phyloP scores from a whole-genome alignment of 1,140 invertebrate genomes.

The Homalodisca vitripennis region DNA sequence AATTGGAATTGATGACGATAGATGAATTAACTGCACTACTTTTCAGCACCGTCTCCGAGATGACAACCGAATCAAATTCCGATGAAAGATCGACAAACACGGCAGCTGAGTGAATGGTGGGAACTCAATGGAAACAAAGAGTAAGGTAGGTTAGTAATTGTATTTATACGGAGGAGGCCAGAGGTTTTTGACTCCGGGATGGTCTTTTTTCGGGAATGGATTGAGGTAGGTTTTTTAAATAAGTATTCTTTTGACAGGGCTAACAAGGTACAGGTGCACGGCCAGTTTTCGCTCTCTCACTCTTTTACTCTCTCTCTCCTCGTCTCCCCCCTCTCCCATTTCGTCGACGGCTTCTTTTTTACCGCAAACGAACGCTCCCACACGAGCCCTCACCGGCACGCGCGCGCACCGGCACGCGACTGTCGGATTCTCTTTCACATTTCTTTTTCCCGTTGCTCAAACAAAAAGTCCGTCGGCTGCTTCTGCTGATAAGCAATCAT shows the following conservation, averaged over 20 bases:
- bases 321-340: background rate
- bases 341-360: background rate
- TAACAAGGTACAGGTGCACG: constrained; percentile 10
- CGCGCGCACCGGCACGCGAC: constrained; percentile 5
- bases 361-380: background rate
- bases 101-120: background rate
- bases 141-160: constrained; percentile 17
- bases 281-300: no score
- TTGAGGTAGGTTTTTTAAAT: background rate
- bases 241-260: constrained; percentile 14
- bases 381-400: background rate
- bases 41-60: no score
- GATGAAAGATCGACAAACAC: background rate
- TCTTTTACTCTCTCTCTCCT: no score
- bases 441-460: constrained; percentile 5
- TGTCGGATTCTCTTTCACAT: constrained; percentile 2
- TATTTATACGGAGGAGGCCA: constrained; percentile 11
- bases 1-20: no score
- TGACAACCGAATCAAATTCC: background rate
- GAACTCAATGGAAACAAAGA: constrained; percentile 1
- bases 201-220: constrained; percentile 1
- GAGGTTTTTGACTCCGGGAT: constrained; percentile 6
- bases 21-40: no score
- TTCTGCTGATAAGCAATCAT: constrained; percentile 4
- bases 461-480: background rate